A percentile compares a stretch with the other conserved stretches of the same genome.
These are phyloP conservation scores for Rhagologus leucostigma DNA, from an alignment of 2,113 vertebrate species.

Conservation along the genomic window DNA sequence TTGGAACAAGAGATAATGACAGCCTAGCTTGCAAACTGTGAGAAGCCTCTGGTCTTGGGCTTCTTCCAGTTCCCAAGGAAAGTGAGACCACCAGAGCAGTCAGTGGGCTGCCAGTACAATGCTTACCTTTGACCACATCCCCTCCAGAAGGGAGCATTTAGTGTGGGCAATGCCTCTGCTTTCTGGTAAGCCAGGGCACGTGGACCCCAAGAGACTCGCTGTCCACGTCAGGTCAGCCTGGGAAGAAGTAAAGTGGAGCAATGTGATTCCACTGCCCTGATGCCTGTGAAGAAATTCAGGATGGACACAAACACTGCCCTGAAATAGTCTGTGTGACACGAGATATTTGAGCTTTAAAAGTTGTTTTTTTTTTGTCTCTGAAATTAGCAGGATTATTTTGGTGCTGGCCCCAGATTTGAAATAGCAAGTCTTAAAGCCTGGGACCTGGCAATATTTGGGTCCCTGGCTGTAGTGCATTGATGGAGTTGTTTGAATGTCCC, in stretches of 20 bases:
- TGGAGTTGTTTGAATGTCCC: background rate
- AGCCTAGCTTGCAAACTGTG: background rate
- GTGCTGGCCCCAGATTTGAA: background rate
- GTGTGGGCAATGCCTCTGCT: background rate
- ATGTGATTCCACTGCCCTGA: background rate
- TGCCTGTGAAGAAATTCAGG: background rate
- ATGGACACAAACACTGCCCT: background rate
- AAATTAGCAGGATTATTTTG: constrained; percentile 38
- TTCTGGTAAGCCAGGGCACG: background rate
- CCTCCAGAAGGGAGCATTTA: background rate
- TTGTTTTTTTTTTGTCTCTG: background rate
- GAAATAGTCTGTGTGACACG: background rate
- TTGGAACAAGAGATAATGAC: background rate
- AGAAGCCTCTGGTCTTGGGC: background rate
- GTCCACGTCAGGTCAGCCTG: background rate
- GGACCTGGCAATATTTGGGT: background rate
- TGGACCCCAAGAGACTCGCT: background rate
- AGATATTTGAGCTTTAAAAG: constrained; percentile 1
- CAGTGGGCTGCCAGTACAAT: background rate
- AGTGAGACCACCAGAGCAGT: background rate
- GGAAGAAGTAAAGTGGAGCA: background rate
- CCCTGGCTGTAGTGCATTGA: background rate
- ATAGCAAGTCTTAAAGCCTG: background rate
- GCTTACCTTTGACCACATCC: background rate
- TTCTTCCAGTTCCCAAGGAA: background rate